Base-by-base conservation (phyloP, 2,888 invertebrate species). In the Orthonychiurus folsomi region DNA sequence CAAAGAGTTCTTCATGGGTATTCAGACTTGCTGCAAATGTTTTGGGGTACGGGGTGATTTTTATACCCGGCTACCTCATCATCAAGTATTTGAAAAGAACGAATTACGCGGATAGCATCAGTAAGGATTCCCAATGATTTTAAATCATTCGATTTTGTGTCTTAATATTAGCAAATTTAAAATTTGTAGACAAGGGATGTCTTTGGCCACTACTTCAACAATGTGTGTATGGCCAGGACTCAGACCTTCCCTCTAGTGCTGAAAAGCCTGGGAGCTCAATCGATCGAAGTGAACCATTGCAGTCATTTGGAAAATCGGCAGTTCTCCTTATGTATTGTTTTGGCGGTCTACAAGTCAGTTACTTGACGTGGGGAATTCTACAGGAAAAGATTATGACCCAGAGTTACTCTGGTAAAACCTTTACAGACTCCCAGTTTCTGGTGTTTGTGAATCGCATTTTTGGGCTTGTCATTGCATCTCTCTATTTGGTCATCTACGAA, bases 301-400 rank as follows among this genome's bases (percentile, higher is more conserved):
- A 27, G 2, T 63, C 71, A 9, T 68, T 72, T 63, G 59, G 65
- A 3, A 68, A 65, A 75, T 84, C 86, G 74, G 80, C 82, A 1
- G 70, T 84, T 26, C 76, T 85, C 54, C 78, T 92, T 2, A 58
- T 83, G 1, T 86, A 89, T 77, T 96, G 94, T 77, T 91, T 93
- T 76, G 78, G 83, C 12, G 95, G 96, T 0, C 82, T 97, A 12
- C 93, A 94, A 84, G 81, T 84, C 3, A 88, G 93, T 50, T 96
- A 95, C 76, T 81, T 96, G 26, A 88, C 92, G 63, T 97, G 96
- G 96, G 97, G 97, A 3, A 82, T 96, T 66, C 80, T 99, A 66
- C 97, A 99, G 78, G 99, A 99, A 79, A 92, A 95, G 80, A 92
- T 99, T 63, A 97, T 99, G 93, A 97, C 97, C 5, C 81, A 87